Evolutionary conservation across 2,113 vertebrate species (phyloP), one percentile per base, ranked within the genome.

Genomic region (Corydoras sp.): DNA sequence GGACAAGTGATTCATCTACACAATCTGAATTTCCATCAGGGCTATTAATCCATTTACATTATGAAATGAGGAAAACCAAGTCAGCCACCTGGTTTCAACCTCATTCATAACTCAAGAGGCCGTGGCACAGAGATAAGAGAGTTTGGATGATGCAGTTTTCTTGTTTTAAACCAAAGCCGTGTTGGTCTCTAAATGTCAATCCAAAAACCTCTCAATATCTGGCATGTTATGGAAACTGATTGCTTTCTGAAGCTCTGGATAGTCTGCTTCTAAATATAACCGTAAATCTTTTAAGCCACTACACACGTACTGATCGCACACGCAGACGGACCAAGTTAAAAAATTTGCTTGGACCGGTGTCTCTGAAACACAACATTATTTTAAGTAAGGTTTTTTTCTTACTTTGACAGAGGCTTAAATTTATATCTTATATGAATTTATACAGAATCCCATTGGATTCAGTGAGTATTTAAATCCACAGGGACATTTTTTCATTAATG

Each of bases 1-100:
- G 83, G 91, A 89, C 90, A 91, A 88, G 93, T 95, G 95, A 99
- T 93, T 89, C 90, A 83, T 66, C 56, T 49, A 89, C 94, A 91
- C 89, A 86, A 84, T 77, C 76, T 83, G 86, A 84, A 83, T 81
- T 84, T 82, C 83, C 83, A 77, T 76, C 65, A 68, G 74, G 72
- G 72, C 74, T 79, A 79, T 85, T 85, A 61, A 71, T 76, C 66
- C 76, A 13, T 4, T 65, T 73, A 72, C 69, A 54, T 66, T 31
- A 68, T 18, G 29, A 72, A 83, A 81, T 77, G 81, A 80, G 73
- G 76, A 68, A 76, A 81, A 63, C 76, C 64, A 74, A 78, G 78
- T 70, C 74, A 65, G 62, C 76, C 29, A 83, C 85, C 83, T 82
- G 75, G 80, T 78, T 77, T 31, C 71, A 71, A 74, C 79, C 69